Conservation (phyloP, 2,113 vertebrate species). For the Erythrocercus mccallii region DNA sequence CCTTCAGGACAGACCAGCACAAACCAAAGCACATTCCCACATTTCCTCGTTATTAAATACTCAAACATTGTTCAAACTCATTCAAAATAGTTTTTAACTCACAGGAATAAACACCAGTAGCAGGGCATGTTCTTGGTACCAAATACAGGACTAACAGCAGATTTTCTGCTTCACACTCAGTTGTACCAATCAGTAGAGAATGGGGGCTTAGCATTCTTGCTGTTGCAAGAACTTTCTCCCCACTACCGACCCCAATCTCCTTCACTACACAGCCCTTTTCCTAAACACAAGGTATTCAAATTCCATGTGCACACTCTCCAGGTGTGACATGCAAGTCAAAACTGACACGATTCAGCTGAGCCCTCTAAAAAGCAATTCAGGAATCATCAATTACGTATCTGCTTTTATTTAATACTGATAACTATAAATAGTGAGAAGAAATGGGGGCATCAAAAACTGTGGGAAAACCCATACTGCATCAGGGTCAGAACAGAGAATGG, state of each 20-base stretch:
- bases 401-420: not conserved
- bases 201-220: not conserved
- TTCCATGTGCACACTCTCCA: not conserved
- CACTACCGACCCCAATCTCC: not conserved
- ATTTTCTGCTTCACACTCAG: not conserved
- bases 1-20: not conserved
- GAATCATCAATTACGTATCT: not conserved
- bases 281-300: not conserved
- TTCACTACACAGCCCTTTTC: not conserved
- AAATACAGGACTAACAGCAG: not conserved
- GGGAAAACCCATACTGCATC: not conserved
- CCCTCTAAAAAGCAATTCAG: not conserved
- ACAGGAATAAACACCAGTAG: not conserved
- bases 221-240: not conserved
- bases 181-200: not conserved
- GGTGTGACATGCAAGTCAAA: not conserved
- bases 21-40: not conserved
- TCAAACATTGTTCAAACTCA: not conserved
- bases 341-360: not conserved
- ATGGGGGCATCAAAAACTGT: rapidly evolving
- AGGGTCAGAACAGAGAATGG: rapidly evolving
- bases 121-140: not conserved
- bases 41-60: not conserved
- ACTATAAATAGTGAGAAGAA: not conserved
- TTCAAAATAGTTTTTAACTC: not conserved